Base-by-base conservation (phyloP, 23 tunicate genomes). In the Styela clava region DNA sequence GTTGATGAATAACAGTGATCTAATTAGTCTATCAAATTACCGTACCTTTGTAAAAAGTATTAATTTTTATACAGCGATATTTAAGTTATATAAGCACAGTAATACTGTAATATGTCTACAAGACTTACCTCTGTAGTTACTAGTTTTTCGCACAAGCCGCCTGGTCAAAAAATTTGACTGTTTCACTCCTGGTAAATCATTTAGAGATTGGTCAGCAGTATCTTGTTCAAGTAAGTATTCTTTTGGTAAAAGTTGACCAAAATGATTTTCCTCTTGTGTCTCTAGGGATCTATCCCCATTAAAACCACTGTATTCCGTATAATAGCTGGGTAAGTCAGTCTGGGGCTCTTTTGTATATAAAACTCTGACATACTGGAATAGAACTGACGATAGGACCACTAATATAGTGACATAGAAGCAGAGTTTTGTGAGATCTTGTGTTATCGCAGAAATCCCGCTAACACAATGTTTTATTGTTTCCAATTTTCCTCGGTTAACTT, bases 401-500 rank as follows among this genome's bases (percentile, higher is more conserved):
- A 71, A 16, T 71, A 71, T 3, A n/a, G 77, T 71, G 34, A 71
- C 16, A 16, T 18, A 71, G 5, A 71, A 30, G 12, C 27, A 3
- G 35, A 71, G 77, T 32, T 71, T 71, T 31, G 77, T 71, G 35
- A 71, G 7, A 71, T 71, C 77, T 28, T 71, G 77, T 5, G 77
- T 71, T 33, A 71, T 31, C 7, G 34, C 7, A 16, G 77, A 71
- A 35, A 71, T 26, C 18, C 16, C 29, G 5, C 5, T 7, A 27
- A 71, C 7, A 16, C 34, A 34, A 21, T 71, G 35, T 34, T 71
- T 71, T 16, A 71, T 19, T 3, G 12, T 32, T 21, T 34, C 34
- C 12, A 71, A 3, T 29, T 71, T 71, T 71, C 77, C 34, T 3
- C 77, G 77, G 16, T 34, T 26, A 16, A 28, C 34, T 30, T 71